Evolutionary conservation across 64 coral and sea anemone species (phyloP), one percentile per base, ranked within the genome.

Genomic region (Montipora cactus): DNA sequence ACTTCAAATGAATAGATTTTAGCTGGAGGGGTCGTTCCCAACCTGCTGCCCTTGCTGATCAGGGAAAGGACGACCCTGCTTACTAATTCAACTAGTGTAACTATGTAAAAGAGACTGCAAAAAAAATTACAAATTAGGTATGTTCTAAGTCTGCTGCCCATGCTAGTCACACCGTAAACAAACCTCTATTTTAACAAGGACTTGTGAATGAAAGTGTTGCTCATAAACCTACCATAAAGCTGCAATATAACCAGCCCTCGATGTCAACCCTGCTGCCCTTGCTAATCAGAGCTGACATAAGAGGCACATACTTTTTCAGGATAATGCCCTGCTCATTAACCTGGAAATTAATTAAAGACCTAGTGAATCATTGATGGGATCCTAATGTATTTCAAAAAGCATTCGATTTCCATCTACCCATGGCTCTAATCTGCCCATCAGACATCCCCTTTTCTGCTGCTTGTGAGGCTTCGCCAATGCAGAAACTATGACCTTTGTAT

Each of bases 401-500:
- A 57, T 57, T 57, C 6, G 11, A 57, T 57, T 57, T 57, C 53
- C 11, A 57, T 57, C 53, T 57, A 57, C 53, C 53, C 53, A 57
- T 57, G 53, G 53, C 53, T 57, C 5, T 57, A 57, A 57, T 57
- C 53, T 57, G 53, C 53, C 11, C 6, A 57, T 57, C 53, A 57
- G 53, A 57, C 53, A 57, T 57, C 53, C 10, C 5, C 53, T 57
- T 57, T 57, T 11, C 53, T 57, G 53, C 53, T 57, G 53, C 53
- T 3, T 4, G 25, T 48, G 77, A 48, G 77, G 77, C 77, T 79
- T 0, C 77, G 15, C 77, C 51, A 28, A 48, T 79, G 51, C 77
- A 14, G 77, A 48, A 44, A 48, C 44, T 50, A 16, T 79, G 44
- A 79, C 18, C 25, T 59, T 80, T 80, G 78, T 80, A 80, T 80